A percentile compares a stretch with the other conserved stretches of the same genome.
Evolutionary conservation across 2,797 vertebrate species (phyloP).

Genomic region (Neosilurus mollespiculum): DNA sequence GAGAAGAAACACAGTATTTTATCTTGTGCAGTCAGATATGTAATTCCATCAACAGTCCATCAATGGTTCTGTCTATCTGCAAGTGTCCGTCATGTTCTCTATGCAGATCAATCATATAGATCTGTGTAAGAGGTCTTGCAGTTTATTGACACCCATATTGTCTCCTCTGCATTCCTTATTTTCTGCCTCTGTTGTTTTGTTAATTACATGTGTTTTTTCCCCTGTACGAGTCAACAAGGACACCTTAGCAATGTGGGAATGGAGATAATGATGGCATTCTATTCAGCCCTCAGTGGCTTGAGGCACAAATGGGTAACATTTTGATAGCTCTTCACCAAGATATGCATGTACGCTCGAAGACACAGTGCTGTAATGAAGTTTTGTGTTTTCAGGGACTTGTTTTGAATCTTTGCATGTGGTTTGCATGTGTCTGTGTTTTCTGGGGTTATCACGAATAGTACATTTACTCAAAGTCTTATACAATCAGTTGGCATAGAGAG

Average conservation of each 20-base stretch:
- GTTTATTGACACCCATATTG: slow-evolving; percentile 9
- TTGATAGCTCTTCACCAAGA: background rate
- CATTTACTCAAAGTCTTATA: slow-evolving; percentile 8
- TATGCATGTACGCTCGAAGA: background rate
- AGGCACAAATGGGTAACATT: background rate
- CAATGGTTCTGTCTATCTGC: background rate
- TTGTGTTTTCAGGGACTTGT: background rate
- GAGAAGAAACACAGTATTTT: background rate
- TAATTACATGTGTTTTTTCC: slow-evolving; percentile 16
- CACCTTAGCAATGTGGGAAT: background rate
- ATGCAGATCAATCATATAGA: slow-evolving; percentile 6
- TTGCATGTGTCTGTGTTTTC: background rate
- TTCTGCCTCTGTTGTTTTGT: slow-evolving; percentile 33
- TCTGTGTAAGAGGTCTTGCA: background rate
- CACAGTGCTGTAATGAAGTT: background rate
- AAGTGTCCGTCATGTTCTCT: background rate
- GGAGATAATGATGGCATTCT: background rate
- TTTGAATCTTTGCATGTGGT: background rate
- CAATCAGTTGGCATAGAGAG: background rate
- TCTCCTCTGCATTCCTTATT: slow-evolving; percentile 13
- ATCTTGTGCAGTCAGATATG: background rate
- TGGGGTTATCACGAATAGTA: no score
- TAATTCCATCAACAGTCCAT: background rate
- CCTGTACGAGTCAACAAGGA: slow-evolving; percentile 16
- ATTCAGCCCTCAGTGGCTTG: background rate